phyloP scores from a whole-genome alignment of 2,888 invertebrate species.

The Apomyelois bistriatella region DNA sequence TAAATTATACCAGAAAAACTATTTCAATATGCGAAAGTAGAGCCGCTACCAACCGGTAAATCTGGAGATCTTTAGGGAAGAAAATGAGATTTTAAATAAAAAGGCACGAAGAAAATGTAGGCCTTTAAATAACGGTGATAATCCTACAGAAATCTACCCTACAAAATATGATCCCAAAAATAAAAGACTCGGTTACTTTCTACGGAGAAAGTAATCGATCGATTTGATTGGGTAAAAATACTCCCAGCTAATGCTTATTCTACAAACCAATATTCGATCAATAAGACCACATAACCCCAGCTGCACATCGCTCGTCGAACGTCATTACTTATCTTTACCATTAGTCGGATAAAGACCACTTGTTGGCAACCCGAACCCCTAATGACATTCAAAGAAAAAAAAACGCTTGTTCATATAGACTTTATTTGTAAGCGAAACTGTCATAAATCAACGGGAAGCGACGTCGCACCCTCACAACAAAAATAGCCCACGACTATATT shows the following conservation, averaged over 20 bases:
- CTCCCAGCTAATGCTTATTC: conserved; percentile 25
- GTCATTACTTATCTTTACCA: conserved; percentile 63
- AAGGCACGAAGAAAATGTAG: too few species aligned
- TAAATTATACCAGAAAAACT: too few species aligned
- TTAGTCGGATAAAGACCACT: conserved; percentile 57
- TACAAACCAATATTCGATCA: conserved; percentile 57
- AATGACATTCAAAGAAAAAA: conserved; percentile 38
- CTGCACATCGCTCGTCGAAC: conserved; percentile 38
- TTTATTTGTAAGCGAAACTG: conserved; percentile 29
- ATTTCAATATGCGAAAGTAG: too few species aligned
- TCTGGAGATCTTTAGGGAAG: too few species aligned
- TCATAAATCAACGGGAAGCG: conserved; percentile 59
- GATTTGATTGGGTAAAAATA: not conserved
- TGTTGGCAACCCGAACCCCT: conserved; percentile 43
- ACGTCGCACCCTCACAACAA: conserved; percentile 51
- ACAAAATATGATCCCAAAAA: too few species aligned
- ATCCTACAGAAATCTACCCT: too few species aligned
- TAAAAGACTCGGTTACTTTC: too few species aligned
- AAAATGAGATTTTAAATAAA: too few species aligned
- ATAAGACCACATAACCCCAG: conserved; percentile 41
- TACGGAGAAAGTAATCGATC: too few species aligned
- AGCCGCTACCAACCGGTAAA: too few species aligned
- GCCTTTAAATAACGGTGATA: too few species aligned
- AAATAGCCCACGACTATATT: conserved; percentile 56
- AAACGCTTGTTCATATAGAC: conserved; percentile 24